These are phyloP conservation scores for Pica pica DNA, from an alignment of 2,113 vertebrate species.

Conservation along the genomic window DNA sequence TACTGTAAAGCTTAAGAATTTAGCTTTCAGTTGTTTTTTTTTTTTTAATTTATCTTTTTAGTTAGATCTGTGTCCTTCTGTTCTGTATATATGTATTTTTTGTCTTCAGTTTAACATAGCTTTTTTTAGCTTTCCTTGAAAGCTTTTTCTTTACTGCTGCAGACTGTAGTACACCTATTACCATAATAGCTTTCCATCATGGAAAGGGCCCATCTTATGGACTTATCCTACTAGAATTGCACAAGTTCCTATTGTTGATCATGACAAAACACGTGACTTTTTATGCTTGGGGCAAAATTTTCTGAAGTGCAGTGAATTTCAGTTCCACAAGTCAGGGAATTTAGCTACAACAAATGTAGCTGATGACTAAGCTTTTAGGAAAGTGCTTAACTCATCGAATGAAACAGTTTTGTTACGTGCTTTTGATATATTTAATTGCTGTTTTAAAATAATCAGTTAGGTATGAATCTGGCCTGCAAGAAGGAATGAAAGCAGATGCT, in stretches of 20 bases:
- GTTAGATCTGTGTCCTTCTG: neutral
- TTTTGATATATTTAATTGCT: neutral
- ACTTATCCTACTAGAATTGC: neutral
- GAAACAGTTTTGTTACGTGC: neutral
- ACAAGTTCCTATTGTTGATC: neutral
- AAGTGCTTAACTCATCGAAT: neutral
- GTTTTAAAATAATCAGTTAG: neutral
- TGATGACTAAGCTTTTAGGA: neutral
- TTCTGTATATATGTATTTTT: neutral
- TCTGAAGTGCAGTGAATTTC: neutral
- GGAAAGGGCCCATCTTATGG: neutral
- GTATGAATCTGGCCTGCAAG: neutral
- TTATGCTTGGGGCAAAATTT: neutral
- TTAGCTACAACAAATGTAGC: neutral
- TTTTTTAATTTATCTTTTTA: neutral
- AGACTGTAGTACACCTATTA: neutral
- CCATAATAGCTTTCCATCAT: neutral
- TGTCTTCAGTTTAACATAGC: neutral
- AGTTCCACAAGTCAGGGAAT: neutral
- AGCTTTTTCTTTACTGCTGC: neutral
- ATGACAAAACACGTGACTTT: neutral
- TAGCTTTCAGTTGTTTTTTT: neutral
- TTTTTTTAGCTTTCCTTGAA: neutral
- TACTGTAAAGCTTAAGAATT: neutral
- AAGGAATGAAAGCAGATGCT: neutral